These are phyloP conservation scores for Drosophila paucipuncta DNA, from an alignment of 2,888 invertebrate genomes.

Conservation along the genomic window DNA sequence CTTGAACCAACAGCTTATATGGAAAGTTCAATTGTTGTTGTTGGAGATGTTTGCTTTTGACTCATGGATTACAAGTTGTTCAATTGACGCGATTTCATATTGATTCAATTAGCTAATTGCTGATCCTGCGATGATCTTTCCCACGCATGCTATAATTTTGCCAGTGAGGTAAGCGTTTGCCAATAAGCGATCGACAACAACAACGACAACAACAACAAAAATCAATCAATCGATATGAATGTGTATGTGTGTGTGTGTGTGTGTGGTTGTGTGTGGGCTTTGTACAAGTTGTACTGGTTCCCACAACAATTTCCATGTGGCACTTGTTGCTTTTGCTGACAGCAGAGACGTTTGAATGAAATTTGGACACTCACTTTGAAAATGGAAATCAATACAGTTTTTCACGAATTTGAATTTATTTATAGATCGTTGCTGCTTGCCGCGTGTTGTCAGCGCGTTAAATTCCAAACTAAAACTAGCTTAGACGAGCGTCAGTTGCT, in stretches of 20 bases:
- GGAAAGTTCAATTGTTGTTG: constrained; percentile 31
- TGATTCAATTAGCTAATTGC: constrained; percentile 20
- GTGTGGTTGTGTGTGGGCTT: not conserved
- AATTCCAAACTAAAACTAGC: constrained; percentile 73
- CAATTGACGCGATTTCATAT: not conserved
- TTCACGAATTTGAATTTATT: constrained; percentile 34
- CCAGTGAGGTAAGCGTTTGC: constrained; percentile 34
- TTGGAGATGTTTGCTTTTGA: not conserved
- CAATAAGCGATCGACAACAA: constrained; percentile 4
- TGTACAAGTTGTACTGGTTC: constrained; percentile 28
- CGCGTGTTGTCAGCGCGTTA: constrained; percentile 55
- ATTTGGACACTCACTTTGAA: constrained; percentile 40
- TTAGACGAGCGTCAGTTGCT: constrained; percentile 45
- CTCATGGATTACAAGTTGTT: not conserved
- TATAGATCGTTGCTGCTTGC: constrained; percentile 36
- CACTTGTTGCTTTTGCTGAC: not conserved
- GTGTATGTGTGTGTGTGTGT: not conserved
- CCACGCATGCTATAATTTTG: constrained; percentile 14
- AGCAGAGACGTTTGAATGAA: constrained; percentile 21
- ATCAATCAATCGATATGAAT: constrained; percentile 7
- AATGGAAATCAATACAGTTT: constrained; percentile 21
- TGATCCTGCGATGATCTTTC: constrained; percentile 22
- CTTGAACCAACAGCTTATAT: constrained; percentile 20
- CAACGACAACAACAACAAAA: not conserved
- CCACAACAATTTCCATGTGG: constrained; percentile 3